Percentiles rank a stretch among this genome's conserved stretches.
These are phyloP conservation scores for Lacerta bilineata DNA, from an alignment of 2,797 vertebrate genomes.

Conservation along the genomic window DNA sequence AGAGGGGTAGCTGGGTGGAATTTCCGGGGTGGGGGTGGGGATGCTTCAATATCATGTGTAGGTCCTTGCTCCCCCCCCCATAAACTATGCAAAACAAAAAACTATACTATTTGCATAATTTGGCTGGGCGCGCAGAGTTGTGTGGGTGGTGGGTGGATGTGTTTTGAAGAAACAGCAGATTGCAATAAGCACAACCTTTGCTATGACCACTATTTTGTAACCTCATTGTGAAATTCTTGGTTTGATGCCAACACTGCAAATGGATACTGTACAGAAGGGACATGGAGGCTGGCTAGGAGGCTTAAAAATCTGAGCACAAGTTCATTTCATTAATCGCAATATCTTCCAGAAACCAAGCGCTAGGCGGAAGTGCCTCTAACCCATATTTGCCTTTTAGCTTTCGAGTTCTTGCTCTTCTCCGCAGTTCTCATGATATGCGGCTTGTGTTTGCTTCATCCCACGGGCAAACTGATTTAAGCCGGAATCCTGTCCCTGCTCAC, in stretches of 20 bases:
- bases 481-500: neutral
- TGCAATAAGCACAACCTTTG: neutral
- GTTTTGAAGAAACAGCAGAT: neutral
- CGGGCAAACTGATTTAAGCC: neutral
- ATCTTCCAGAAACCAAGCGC: conserved; percentile 22
- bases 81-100: conserved; percentile 3
- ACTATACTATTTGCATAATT: conserved; percentile 13
- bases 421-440: neutral
- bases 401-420: neutral
- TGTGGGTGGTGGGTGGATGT: neutral
- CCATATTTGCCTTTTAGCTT: neutral
- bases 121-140: neutral
- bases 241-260: neutral
- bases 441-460: neutral
- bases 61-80: neutral
- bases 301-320: conserved; percentile 12
- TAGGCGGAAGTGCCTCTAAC: neutral
- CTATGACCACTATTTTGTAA: conserved; percentile 3
- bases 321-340: conserved; percentile 21
- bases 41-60: neutral
- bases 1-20: neutral
- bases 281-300: neutral
- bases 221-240: neutral
- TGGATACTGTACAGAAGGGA: neutral
- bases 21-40: neutral